Base-by-base conservation (phyloP, 2,113 vertebrate genomes). In the Dipodomys spectabilis region DNA sequence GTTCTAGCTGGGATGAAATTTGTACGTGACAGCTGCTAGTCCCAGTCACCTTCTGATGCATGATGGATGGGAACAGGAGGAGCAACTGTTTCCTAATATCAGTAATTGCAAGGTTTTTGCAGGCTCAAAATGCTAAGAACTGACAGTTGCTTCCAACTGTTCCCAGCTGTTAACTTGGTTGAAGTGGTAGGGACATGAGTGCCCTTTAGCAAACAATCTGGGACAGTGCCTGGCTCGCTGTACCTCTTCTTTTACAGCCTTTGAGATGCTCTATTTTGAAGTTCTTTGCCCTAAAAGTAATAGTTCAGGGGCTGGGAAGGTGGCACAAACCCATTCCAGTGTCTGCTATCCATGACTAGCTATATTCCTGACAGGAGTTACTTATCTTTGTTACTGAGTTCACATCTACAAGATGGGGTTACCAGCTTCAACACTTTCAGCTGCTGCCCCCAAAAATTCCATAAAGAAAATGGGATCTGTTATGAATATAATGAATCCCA, bases 91-190 rank as follows among this genome's bases (percentile, higher is more conserved):
- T 83, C 90, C 84, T 92, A 72, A 84, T 65, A 84, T 80, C 64
- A 95, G 92, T 95, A 86, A 93, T 75, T 83, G 82, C 28, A 75
- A 87, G 77, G 87, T 68, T 94, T 94, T 87, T 65, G 60, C 23
- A 32, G 94, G 71, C 62, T 95, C 65, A 88, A 79, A 94, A 95
- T 88, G 78, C 94, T 89, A 94, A 86, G 75, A 91, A 74, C 79
- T 87, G 82, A 96, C 96, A 85, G 94, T 93, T 95, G 97, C 88
- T 60, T 87, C 90, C 97, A 96, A 96, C 90, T 96, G 92, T 74
- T 85, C 79, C 64, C 97, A 97, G 97, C 96, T 97, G 93, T 95
- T 95, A 71, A 75, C 75, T 82, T 85, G 86, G 95, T 83, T 60
- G 53, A 75, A 79, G 25, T 49, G 27, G 71, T 65, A 20, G 62